Evolutionary conservation across 2,797 vertebrate species (phyloP), one percentile per base, ranked within the genome.

Genomic region (Notolepis coatsorum): DNA sequence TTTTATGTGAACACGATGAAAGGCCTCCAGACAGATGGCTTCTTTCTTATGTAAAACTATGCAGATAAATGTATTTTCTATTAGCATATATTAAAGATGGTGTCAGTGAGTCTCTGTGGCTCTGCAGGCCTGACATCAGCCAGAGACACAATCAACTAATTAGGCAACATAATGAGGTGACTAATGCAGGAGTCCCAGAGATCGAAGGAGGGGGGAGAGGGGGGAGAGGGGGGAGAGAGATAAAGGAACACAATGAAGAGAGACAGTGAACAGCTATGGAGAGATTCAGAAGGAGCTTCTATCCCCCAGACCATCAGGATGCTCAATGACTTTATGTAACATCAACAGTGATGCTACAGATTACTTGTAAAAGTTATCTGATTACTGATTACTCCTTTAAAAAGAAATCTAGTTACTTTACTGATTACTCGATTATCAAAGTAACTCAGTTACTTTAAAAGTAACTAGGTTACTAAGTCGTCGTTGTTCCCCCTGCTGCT

Each of bases 21-120:
- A 77, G 77, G 60, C 68, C 70, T 24, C 68, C 1, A 72, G 75
- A 75, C 71, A 79, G 75, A 77, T 59, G 74, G 73, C 62, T 70
- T 71, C 73, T 82, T 82, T 79, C 71, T 82, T 84, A 87, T 83
- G 80, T 80, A 78, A 85, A 88, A 80, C 76, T 82, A 88, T 88
- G 81, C 82, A 87, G 78, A 84, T 86, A 75, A 82, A 82, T 73
- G 73, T 79, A 50, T 85, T 81, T 81, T 82, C 79, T 82, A 88
- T 88, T 81, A 83, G 53, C 84, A 85, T 88, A 82, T 82, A 87
- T 89, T 88, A 86, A 85, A 70, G 66, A 65, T 39, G 30, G 63
- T 73, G 74, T 72, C 74, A 73, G 51, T 31, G 60, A 65, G 67
- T 45, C 3, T 51, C 33, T 68, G 9, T 58, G 51, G 38, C 65